A percentile compares a stretch with the other conserved stretches of the same genome.
Evolutionary conservation across 2,888 invertebrate genomes (phyloP).

Genomic region (Heliconius sara): DNA sequence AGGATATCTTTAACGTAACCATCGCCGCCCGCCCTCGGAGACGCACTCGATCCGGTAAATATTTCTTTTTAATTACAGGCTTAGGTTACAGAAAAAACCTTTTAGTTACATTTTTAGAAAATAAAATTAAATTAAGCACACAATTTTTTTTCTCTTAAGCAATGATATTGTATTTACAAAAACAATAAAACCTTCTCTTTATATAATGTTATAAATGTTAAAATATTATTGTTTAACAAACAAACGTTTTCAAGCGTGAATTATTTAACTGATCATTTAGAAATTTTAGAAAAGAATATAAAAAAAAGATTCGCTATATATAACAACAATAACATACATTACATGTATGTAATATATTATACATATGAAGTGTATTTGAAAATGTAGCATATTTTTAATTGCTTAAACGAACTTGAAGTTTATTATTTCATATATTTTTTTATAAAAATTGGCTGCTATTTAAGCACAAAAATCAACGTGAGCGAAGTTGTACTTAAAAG

Average conservation of each 20-base stretch:
- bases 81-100: constrained; percentile 17
- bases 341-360: too few species aligned
- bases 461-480: background rate
- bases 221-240: background rate
- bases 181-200: background rate
- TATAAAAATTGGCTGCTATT: too few species aligned
- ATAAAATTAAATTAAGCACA: background rate
- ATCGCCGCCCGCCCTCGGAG: constrained; percentile 13
- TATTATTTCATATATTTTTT: too few species aligned
- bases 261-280: background rate
- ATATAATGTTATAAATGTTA: background rate
- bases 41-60: constrained; percentile 21
- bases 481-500: background rate
- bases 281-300: too few species aligned
- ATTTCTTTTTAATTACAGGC: constrained; percentile 30
- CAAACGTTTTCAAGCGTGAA: background rate
- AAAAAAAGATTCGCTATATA: too few species aligned
- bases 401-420: too few species aligned
- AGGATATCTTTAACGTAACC: constrained; percentile 15
- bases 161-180: background rate
- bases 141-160: background rate
- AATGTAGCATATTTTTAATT: too few species aligned
- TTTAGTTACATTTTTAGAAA: background rate
- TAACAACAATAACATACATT: too few species aligned
- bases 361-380: too few species aligned